Percentiles rank a stretch among this genome's conserved stretches.
Evolutionary conservation across 2,888 invertebrate genomes (phyloP).

Genomic region (Scotopteryx bipunctaria): DNA sequence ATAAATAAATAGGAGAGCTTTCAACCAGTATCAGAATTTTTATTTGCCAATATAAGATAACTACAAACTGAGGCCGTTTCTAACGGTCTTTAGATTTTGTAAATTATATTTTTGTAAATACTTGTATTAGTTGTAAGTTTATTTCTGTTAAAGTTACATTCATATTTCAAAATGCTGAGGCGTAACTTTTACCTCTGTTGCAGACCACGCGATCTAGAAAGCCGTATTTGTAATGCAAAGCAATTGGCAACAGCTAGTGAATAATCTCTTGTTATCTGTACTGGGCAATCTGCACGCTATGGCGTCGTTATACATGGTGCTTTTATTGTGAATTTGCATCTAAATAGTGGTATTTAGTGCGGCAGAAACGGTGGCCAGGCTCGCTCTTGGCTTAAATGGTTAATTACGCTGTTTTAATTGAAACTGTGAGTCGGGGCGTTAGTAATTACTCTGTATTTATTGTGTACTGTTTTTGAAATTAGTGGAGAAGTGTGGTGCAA

Average conservation of each 20-base stretch:
- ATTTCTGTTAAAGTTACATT: too few relatives aligned
- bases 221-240: not conserved
- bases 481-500: too few relatives aligned
- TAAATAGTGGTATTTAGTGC: conserved; percentile 20
- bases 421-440: conserved; percentile 7
- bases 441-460: conserved; percentile 1
- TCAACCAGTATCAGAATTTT: too few relatives aligned
- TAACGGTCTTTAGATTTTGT: too few relatives aligned
- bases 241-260: conserved; percentile 20
- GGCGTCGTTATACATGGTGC: conserved; percentile 29
- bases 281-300: conserved; percentile 43
- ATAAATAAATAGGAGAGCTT: too few relatives aligned
- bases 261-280: conserved; percentile 35
- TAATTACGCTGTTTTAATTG: conserved; percentile 15
- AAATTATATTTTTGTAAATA: not conserved
- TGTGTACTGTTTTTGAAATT: too few relatives aligned
- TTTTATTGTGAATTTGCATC: conserved; percentile 27
- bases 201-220: too few relatives aligned
- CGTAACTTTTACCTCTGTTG: too few relatives aligned
- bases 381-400: conserved; percentile 21
- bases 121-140: too few relatives aligned
- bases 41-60: too few relatives aligned
- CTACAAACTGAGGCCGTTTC: too few relatives aligned
- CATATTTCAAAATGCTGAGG: too few relatives aligned
- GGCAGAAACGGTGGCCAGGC: conserved; percentile 8